phyloP scores from a whole-genome alignment of 2,113 vertebrate genomes.

The Labeo catla region DNA sequence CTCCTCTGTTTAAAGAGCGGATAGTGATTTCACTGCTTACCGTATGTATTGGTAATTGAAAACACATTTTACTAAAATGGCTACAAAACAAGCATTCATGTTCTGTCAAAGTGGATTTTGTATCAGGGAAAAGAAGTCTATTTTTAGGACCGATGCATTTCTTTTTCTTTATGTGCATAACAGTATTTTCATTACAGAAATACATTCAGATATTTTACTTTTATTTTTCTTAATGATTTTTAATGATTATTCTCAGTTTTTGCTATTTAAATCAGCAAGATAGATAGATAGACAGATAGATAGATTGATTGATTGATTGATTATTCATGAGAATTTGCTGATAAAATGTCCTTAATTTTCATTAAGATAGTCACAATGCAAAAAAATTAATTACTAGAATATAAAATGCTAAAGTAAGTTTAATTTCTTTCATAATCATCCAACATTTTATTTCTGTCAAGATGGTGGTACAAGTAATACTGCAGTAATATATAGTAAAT shows the following conservation, averaged over 20 bases:
- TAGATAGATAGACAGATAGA: too few relatives aligned
- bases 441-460: too few relatives aligned
- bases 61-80: slow-evolving; percentile 10
- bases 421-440: too few relatives aligned
- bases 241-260: too few relatives aligned
- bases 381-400: too few relatives aligned
- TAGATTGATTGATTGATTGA: too few relatives aligned
- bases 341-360: not conserved
- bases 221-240: too few relatives aligned
- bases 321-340: not conserved
- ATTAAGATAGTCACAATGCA: too few relatives aligned
- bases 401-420: too few relatives aligned
- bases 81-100: not conserved
- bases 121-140: not conserved
- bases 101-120: not conserved
- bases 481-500: not conserved
- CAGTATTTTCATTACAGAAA: not conserved
- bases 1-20: not conserved
- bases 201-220: not conserved
- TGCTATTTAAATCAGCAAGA: too few relatives aligned
- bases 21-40: not conserved
- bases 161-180: not conserved
- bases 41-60: slow-evolving; percentile 8
- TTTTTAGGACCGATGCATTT: not conserved
- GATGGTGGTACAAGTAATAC: not conserved